Conservation (phyloP, 2,888 invertebrate species). For the Luffia ferchaultella region DNA sequence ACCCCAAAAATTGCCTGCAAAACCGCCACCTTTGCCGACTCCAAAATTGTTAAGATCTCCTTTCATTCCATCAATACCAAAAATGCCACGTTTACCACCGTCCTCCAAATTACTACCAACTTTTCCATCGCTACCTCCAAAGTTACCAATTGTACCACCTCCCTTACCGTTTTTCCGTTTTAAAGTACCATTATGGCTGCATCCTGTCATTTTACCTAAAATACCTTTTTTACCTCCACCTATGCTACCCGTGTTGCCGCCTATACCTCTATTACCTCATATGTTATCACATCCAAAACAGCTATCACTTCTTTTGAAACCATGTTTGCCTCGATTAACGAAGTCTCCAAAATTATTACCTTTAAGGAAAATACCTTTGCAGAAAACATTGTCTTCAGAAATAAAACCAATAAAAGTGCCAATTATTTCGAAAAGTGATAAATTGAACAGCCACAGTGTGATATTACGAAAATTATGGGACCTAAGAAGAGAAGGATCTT, state of each 20-base stretch:
- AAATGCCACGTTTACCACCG: conserved; percentile 15
- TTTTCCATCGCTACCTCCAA: conserved; percentile 15
- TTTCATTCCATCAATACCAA: conserved; percentile 15
- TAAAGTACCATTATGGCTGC: conserved; percentile 17
- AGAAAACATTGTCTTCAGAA: conserved; percentile 23
- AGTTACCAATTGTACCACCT: too few relatives aligned
- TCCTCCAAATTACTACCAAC: not conserved
- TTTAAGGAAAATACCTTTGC: conserved; percentile 17
- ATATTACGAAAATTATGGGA: conserved; percentile 27
- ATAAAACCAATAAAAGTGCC: conserved; percentile 18
- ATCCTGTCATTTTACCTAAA: too few relatives aligned
- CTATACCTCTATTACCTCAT: conserved; percentile 14
- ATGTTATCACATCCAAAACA: conserved; percentile 10
- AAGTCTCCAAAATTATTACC: not conserved
- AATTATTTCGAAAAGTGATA: not conserved
- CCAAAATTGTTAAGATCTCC: conserved; percentile 9
- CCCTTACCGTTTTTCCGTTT: conserved; percentile 17
- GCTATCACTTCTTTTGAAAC: conserved; percentile 3
- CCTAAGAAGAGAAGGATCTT: conserved; percentile 28
- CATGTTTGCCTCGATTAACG: not conserved
- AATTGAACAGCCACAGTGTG: not conserved
- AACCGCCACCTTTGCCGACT: conserved; percentile 15
- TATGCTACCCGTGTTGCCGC: not conserved
- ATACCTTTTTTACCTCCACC: conserved; percentile 12
- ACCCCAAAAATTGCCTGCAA: conserved; percentile 19